These are phyloP conservation scores for Andrena minutula DNA, from an alignment of 2,888 invertebrate genomes.

Conservation along the genomic window DNA sequence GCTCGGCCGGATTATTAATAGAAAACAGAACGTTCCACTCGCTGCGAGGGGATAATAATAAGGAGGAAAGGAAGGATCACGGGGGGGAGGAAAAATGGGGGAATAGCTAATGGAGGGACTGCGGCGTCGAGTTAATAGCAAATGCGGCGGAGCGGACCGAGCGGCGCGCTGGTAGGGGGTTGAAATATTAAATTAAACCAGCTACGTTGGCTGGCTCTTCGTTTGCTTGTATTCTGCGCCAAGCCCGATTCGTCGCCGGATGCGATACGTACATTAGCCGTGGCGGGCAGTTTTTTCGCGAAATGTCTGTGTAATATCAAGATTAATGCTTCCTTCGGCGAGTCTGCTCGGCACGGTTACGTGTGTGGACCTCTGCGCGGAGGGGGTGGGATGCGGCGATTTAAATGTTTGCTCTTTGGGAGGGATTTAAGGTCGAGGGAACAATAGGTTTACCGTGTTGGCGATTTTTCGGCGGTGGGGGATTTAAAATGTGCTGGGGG, in stretches of 20 bases:
- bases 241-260: constrained; percentile 12
- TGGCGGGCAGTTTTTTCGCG: not conserved
- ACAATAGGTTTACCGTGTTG: not conserved
- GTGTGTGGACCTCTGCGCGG: not conserved
- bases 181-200: constrained; percentile 61
- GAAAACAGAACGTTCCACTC: constrained; percentile 11
- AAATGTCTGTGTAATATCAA: constrained; percentile 18
- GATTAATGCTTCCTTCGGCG: constrained; percentile 28
- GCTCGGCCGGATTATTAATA: constrained; percentile 44
- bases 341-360: not conserved
- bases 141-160: constrained; percentile 14
- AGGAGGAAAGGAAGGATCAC: not conserved
- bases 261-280: constrained; percentile 15
- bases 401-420: not conserved
- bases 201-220: constrained; percentile 24
- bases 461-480: not conserved
- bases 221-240: constrained; percentile 9
- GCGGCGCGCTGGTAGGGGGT: not conserved
- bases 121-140: constrained; percentile 45
- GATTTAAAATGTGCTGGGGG: not conserved
- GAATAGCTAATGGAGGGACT: constrained; percentile 48
- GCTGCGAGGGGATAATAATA: constrained; percentile 30
- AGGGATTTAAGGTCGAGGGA: constrained; percentile 9
- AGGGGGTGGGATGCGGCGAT: not conserved
- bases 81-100: not conserved